A percentile compares a stretch with the other conserved stretches of the same genome.
Evolutionary conservation across 2,113 vertebrate species (phyloP).

Genomic region (Acanthochromis polyacanthus): DNA sequence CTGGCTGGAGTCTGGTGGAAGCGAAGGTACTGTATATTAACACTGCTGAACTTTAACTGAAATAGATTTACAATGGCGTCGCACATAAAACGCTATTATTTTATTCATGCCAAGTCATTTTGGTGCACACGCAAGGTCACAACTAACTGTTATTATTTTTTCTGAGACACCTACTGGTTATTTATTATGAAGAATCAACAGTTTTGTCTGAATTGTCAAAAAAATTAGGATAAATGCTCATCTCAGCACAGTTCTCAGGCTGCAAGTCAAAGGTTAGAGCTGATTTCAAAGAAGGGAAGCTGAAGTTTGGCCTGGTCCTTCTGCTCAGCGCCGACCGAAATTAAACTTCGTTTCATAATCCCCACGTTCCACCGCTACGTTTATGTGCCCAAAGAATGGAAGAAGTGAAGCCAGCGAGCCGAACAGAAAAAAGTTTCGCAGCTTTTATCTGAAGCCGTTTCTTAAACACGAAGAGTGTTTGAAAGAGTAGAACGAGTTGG

Average conservation of each 20-base stretch:
- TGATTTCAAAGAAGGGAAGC: slow-evolving; percentile 10
- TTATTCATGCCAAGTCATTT: background rate
- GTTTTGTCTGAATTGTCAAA: no score
- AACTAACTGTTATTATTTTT: background rate
- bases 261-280: slow-evolving; percentile 21
- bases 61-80: rapidly evolving
- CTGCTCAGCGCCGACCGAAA: no score
- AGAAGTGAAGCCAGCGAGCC: slow-evolving; percentile 13
- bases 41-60: no score
- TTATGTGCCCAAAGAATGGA: slow-evolving; percentile 11
- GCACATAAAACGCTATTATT: background rate
- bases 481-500: background rate
- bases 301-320: background rate
- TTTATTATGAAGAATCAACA: background rate
- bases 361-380: slow-evolving; percentile 1
- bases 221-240: no score
- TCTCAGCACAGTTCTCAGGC: background rate
- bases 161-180: background rate
- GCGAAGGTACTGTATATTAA: slow-evolving; percentile 82
- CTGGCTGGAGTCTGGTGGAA: slow-evolving; percentile 85
- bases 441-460: background rate
- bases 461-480: background rate
- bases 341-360: background rate
- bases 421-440: background rate
- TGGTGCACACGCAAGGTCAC: background rate